A percentile compares a stretch with the other conserved stretches of the same genome.
Conservation (phyloP, 2,888 invertebrate genomes). For the Melanargia galathea region DNA sequence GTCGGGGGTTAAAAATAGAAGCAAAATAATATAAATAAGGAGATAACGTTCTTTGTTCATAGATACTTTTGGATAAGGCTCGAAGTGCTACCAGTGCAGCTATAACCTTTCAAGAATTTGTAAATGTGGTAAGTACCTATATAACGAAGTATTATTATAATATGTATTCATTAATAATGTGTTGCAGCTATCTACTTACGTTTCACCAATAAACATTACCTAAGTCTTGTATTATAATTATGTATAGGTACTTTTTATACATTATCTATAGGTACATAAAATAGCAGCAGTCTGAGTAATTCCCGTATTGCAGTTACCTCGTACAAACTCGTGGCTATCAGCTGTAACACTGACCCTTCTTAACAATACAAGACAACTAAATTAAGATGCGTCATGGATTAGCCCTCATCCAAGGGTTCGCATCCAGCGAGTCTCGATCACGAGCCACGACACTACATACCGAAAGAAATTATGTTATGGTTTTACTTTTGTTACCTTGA, state of each 20-base stretch:
- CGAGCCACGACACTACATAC: constrained; percentile 10
- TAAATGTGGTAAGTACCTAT: constrained; percentile 92
- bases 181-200: background rate
- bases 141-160: background rate
- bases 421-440: constrained; percentile 7
- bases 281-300: too few relatives aligned
- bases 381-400: constrained; percentile 81
- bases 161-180: background rate
- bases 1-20: too few relatives aligned
- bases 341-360: constrained; percentile 52
- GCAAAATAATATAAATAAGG: too few relatives aligned
- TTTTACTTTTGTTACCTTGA: constrained; percentile 22
- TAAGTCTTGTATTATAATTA: too few relatives aligned
- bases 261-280: too few relatives aligned
- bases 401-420: constrained; percentile 42
- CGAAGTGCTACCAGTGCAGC: constrained; percentile 87
- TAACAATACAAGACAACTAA: constrained; percentile 78
- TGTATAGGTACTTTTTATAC: too few relatives aligned
- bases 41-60: constrained; percentile 36
- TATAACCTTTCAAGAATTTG: constrained; percentile 96
- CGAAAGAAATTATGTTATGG: constrained; percentile 10
- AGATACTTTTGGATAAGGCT: constrained; percentile 87
- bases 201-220: too few relatives aligned
- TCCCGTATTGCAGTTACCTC: too few relatives aligned
- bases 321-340: background rate